A percentile compares a stretch with the other conserved stretches of the same genome.
phyloP scores from a whole-genome alignment of 23 tunicate genomes.

The Phallusia fumigata region DNA sequence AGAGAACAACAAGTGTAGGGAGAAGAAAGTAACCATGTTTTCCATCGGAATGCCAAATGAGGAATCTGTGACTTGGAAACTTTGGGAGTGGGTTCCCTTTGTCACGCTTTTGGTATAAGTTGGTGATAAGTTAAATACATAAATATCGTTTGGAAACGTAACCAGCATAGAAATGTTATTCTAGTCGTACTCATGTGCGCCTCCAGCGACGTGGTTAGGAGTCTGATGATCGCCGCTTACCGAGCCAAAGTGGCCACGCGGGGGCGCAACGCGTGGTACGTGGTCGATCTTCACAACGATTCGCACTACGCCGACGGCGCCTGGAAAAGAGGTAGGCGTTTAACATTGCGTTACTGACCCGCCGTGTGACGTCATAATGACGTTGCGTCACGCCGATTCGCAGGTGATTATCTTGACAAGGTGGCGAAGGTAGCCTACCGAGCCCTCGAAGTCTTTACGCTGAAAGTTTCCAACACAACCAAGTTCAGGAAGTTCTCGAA shows the following conservation, averaged over 20 bases:
- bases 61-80: too few species aligned
- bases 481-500: slow-evolving; percentile 36
- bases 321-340: slow-evolving; percentile 65
- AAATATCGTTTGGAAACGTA: not conserved
- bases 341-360: not conserved
- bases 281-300: slow-evolving; percentile 66
- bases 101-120: too few species aligned
- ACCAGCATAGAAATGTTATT: not conserved
- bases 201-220: slow-evolving; percentile 49
- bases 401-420: slow-evolving; percentile 62
- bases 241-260: slow-evolving; percentile 36
- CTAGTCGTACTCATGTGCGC: slow-evolving; percentile 87
- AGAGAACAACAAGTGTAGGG: too few species aligned
- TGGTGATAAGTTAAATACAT: too few species aligned
- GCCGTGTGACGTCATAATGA: not conserved
- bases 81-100: too few species aligned
- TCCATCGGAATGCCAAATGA: too few species aligned
- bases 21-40: too few species aligned
- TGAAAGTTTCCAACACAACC: slow-evolving; percentile 21
- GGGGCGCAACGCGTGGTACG: slow-evolving; percentile 64
- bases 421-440: slow-evolving; percentile 56
- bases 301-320: slow-evolving; percentile 53
- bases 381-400: not conserved
- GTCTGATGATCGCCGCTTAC: slow-evolving; percentile 74
- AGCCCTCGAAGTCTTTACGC: slow-evolving; percentile 69